Conservation (phyloP, 2,888 invertebrate genomes). For the Agelastica alni region DNA sequence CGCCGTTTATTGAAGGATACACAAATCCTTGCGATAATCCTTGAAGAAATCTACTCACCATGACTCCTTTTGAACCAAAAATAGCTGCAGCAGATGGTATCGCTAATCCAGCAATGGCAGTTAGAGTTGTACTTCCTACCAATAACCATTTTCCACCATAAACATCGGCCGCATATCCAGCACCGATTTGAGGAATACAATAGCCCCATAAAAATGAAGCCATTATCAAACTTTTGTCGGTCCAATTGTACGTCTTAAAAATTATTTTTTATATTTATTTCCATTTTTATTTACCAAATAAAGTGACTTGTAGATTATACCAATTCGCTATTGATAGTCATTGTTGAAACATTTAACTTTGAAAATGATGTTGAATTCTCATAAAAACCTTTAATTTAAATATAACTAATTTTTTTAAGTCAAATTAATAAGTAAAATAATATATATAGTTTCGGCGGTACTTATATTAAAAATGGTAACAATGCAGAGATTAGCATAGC, state of each 20-base stretch:
- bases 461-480: too few species aligned
- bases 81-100: slow-evolving; percentile 70
- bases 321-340: too few species aligned
- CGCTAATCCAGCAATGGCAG: slow-evolving; percentile 68
- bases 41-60: slow-evolving; percentile 69
- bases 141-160: slow-evolving; percentile 78
- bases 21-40: slow-evolving; percentile 77
- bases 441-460: too few species aligned
- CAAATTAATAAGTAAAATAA: too few species aligned
- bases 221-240: slow-evolving; percentile 61
- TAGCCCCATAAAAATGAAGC: slow-evolving; percentile 85
- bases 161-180: slow-evolving; percentile 71
- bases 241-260: slow-evolving; percentile 58
- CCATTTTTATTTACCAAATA: too few species aligned
- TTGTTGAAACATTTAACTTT: too few species aligned
- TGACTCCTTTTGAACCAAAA: slow-evolving; percentile 67
- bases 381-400: too few species aligned
- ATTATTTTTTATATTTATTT: too few species aligned
- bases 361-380: too few species aligned
- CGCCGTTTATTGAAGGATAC: slow-evolving; percentile 71
- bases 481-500: too few species aligned
- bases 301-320: too few species aligned
- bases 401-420: too few species aligned
- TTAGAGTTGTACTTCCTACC: slow-evolving; percentile 61
- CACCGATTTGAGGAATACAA: slow-evolving; percentile 73